A percentile compares a stretch with the other conserved stretches of the same genome.
Evolutionary conservation across 2,113 vertebrate genomes (phyloP).

Genomic region (Anolis carolinensis): DNA sequence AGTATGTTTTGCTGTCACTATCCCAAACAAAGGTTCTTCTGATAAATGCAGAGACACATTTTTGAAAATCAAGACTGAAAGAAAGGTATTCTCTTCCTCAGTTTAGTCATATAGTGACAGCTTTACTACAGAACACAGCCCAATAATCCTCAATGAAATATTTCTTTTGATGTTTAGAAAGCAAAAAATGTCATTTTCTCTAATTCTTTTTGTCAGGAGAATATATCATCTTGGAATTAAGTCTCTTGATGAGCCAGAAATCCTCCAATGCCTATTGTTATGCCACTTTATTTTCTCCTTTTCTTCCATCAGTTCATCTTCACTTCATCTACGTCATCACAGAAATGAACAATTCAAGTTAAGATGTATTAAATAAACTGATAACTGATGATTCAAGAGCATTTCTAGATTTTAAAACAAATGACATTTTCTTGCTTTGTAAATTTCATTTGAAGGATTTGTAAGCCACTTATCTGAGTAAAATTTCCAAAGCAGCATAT

Average conservation of each 20-base stretch:
- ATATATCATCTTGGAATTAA: conserved; percentile 35
- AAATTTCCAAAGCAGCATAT: background rate
- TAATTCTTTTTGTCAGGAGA: conserved; percentile 48
- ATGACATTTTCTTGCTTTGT: background rate
- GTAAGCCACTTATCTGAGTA: background rate
- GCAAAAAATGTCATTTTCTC: conserved; percentile 40
- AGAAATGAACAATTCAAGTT: background rate
- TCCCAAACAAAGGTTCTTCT: background rate
- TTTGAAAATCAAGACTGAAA: background rate
- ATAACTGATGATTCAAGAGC: background rate
- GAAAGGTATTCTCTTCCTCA: background rate
- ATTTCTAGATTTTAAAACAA: background rate
- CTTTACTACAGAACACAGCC: conserved; percentile 57
- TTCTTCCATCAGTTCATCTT: background rate
- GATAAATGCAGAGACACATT: background rate
- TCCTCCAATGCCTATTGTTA: background rate
- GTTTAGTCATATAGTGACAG: conserved; percentile 13
- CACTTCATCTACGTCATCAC: background rate
- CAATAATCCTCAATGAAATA: conserved; percentile 45
- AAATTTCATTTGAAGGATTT: background rate
- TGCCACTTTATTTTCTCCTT: conserved; percentile 1
- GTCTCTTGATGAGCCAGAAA: background rate
- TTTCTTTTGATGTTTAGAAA: conserved; percentile 58
- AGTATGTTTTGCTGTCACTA: background rate
- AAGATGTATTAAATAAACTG: background rate